phyloP scores from a whole-genome alignment of 2,797 vertebrate species.

The Sebastes oblongus region DNA sequence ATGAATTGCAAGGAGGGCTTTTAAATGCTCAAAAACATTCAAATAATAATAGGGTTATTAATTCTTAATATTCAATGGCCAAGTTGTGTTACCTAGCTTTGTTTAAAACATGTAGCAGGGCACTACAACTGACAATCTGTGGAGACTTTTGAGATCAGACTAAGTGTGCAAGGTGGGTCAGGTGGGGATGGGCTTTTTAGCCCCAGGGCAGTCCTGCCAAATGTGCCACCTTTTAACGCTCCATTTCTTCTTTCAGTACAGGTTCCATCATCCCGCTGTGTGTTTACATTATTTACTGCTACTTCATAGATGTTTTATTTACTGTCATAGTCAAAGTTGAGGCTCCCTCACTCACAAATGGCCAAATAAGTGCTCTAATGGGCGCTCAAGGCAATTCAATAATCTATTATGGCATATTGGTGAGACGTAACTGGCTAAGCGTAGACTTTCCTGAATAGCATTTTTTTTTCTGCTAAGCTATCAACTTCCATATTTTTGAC shows the following conservation, averaged over 20 bases:
- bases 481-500: conserved; percentile 12
- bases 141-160: conserved; percentile 7
- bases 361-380: conserved; percentile 40
- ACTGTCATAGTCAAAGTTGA: conserved; percentile 51
- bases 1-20: background rate
- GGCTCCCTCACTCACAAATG: conserved; percentile 16
- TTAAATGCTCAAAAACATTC: background rate
- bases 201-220: conserved; percentile 66
- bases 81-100: background rate
- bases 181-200: conserved; percentile 50
- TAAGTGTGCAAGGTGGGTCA: conserved; percentile 1
- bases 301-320: conserved; percentile 69
- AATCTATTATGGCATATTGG: conserved; percentile 4
- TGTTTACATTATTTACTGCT: conserved; percentile 78
- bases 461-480: background rate
- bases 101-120: conserved; percentile 2
- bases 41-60: background rate
- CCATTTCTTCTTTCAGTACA: conserved; percentile 69
- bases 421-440: background rate
- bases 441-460: background rate
- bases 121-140: conserved; percentile 9
- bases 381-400: background rate
- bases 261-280: conserved; percentile 47
- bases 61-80: background rate
- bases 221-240: conserved; percentile 70